phyloP scores from a whole-genome alignment of 1,140 invertebrate species.

The Drosophila elegans region DNA sequence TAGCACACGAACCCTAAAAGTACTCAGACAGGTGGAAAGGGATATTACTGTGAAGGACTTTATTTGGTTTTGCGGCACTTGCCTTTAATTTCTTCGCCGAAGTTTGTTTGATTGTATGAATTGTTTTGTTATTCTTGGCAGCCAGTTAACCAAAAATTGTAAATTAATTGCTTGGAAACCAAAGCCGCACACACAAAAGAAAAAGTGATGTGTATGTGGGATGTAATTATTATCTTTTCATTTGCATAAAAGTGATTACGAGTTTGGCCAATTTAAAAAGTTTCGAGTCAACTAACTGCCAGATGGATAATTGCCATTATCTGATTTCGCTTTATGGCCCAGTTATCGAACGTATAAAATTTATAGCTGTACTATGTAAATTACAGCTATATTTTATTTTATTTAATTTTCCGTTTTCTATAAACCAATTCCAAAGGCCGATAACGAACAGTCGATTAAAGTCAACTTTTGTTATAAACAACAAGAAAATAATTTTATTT shows the following conservation, averaged over 20 bases:
- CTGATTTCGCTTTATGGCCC: conserved; percentile 48
- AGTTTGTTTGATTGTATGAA: conserved; percentile 66
- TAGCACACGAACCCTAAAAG: conserved; percentile 12
- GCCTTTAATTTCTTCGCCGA: conserved; percentile 73
- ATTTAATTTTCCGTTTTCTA: conserved; percentile 27
- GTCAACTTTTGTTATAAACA: conserved; percentile 6
- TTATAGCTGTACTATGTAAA: conserved; percentile 38
- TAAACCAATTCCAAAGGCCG: background rate
- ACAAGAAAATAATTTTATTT: conserved; percentile 25
- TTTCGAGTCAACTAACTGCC: conserved; percentile 22
- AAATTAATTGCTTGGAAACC: conserved; percentile 67
- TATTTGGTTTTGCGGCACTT: conserved; percentile 78
- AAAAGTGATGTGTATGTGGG: conserved; percentile 16
- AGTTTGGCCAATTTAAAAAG: conserved; percentile 34
- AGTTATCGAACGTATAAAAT: conserved; percentile 21
- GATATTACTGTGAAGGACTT: conserved; percentile 30
- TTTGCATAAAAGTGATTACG: conserved; percentile 57
- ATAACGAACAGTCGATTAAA: conserved; percentile 22
- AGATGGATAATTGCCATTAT: conserved; percentile 53
- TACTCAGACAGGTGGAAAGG: conserved; percentile 29
- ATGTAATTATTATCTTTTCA: conserved; percentile 51
- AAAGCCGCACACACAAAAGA: conserved; percentile 47
- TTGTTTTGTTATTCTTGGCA: conserved; percentile 57
- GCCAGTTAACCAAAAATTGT: conserved; percentile 62
- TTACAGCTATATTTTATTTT: no score